These are phyloP conservation scores for Sialis lutaria DNA, from an alignment of 2,888 invertebrate species.

Conservation along the genomic window DNA sequence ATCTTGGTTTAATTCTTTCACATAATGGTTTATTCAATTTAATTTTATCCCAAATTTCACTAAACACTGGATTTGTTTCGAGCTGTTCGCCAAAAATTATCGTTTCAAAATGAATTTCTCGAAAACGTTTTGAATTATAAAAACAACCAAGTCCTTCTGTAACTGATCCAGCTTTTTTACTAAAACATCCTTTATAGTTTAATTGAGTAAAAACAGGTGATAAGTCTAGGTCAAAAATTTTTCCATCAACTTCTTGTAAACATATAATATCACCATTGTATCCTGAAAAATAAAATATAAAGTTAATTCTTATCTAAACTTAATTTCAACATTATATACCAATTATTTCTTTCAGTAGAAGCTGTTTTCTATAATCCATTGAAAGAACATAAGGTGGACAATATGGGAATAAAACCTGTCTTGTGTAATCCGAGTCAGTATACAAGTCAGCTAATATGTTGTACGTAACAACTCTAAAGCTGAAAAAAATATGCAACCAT, in stretches of 20 bases:
- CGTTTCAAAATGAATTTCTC: conserved; percentile 28
- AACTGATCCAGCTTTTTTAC: conserved; percentile 53
- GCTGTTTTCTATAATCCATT: conserved; percentile 68
- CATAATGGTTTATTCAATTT: conserved; percentile 33
- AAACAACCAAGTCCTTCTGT: conserved; percentile 73
- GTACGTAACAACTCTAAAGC: conserved; percentile 63
- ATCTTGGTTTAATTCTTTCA: conserved; percentile 37
- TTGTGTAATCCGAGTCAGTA: conserved; percentile 58
- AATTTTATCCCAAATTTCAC: conserved; percentile 36
- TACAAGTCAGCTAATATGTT: conserved; percentile 81
- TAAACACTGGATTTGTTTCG: conserved; percentile 29
- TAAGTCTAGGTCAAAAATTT: conserved; percentile 53
- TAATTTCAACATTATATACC: conserved; percentile 29
- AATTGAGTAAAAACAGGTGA: conserved; percentile 34
- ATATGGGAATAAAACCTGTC: conserved; percentile 53
- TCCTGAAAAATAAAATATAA: conserved; percentile 29
- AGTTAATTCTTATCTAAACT: neutral
- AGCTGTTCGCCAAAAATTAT: conserved; percentile 39
- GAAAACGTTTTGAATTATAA: conserved; percentile 51
- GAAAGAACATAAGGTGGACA: conserved; percentile 63
- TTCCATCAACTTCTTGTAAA: conserved; percentile 82
- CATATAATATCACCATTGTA: conserved; percentile 84
- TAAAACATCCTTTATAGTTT: conserved; percentile 42
- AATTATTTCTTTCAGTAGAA: conserved; percentile 60
- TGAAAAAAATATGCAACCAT: conserved; percentile 17